Evolutionary conservation across 2,113 vertebrate species (phyloP).

Genomic region (Otus sunia): DNA sequence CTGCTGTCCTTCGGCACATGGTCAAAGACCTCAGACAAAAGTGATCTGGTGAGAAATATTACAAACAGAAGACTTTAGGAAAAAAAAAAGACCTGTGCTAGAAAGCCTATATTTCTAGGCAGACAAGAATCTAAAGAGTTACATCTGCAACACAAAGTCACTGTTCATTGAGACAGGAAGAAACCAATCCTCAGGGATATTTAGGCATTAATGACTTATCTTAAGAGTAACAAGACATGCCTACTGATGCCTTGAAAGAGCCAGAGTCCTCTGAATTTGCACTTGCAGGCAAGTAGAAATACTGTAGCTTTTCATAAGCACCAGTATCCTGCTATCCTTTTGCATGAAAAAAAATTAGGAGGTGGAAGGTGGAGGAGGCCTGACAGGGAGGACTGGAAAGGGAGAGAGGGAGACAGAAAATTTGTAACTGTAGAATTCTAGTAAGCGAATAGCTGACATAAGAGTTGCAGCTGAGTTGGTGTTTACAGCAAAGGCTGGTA

Average conservation of each 20-base stretch:
- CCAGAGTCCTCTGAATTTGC: background rate
- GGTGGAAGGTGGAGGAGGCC: background rate
- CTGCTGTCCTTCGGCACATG: background rate
- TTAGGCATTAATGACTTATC: background rate
- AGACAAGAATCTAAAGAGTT: background rate
- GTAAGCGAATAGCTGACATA: background rate
- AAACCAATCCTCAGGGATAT: background rate
- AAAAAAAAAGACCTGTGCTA: background rate
- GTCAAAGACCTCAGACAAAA: background rate
- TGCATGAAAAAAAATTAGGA: background rate
- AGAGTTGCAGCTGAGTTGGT: background rate
- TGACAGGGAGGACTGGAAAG: background rate
- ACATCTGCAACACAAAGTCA: background rate
- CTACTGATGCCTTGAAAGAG: background rate
- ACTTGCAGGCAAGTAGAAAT: background rate
- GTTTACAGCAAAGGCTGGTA: background rate
- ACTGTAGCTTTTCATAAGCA: background rate
- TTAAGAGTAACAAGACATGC: background rate
- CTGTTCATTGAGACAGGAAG: background rate
- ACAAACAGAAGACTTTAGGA: background rate
- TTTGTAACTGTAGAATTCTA: background rate
- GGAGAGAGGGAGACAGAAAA: background rate
- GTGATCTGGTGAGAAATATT: background rate
- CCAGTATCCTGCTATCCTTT: background rate
- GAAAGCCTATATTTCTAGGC: background rate